phyloP scores from a whole-genome alignment of 2,797 vertebrate species.

The Girardinus metallicus region DNA sequence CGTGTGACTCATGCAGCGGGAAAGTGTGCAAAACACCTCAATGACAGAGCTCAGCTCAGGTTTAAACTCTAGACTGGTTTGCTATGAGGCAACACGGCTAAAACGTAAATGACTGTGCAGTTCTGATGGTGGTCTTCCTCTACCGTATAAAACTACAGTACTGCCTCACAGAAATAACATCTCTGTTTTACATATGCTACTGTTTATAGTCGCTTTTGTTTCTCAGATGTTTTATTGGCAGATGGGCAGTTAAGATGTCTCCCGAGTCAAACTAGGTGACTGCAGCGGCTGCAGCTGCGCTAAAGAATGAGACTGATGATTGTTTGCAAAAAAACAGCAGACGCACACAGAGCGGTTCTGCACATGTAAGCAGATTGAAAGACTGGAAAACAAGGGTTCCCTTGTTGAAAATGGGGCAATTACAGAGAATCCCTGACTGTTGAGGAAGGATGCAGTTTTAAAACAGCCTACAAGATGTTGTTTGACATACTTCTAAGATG shows the following conservation, averaged over 20 bases:
- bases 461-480: conserved; percentile 19
- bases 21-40: not conserved
- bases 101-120: not conserved
- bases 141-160: not conserved
- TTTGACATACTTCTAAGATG: conserved; percentile 1
- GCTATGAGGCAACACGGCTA: not conserved
- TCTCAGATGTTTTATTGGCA: conserved; percentile 67
- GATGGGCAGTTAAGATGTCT: conserved; percentile 73
- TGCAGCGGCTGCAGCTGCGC: conserved; percentile 75
- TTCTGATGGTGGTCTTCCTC: not conserved
- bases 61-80: not conserved
- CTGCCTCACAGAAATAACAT: conserved; percentile 7
- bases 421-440: conserved; percentile 53
- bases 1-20: not conserved
- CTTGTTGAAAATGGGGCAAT: conserved; percentile 64
- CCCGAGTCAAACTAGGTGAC: conserved; percentile 66
- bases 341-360: conserved; percentile 40
- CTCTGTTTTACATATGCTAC: conserved; percentile 37
- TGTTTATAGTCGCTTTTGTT: conserved; percentile 44
- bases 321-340: conserved; percentile 30
- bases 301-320: conserved; percentile 67
- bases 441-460: conserved; percentile 52
- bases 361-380: conserved; percentile 64
- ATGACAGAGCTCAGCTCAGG: not conserved
- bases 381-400: conserved; percentile 67